Evolutionary conservation across 1,140 invertebrate species (phyloP).

Genomic region (Hycleus cichorii): DNA sequence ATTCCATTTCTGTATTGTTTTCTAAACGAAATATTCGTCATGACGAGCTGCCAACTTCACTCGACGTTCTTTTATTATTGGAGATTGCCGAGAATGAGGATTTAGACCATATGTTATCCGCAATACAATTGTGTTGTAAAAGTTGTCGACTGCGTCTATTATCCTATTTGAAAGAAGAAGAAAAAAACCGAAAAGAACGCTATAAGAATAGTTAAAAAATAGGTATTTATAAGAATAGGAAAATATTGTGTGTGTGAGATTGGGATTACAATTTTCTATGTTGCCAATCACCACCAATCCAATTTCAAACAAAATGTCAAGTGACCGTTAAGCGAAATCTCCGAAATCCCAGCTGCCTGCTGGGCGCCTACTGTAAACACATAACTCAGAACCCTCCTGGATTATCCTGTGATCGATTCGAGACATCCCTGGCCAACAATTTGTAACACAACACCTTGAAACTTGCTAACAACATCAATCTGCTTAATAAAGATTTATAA

Average conservation of each 20-base stretch:
- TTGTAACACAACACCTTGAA: conserved; percentile 11
- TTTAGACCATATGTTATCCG: conserved; percentile 23
- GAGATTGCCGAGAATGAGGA: conserved; percentile 20
- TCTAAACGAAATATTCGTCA: conserved; percentile 27
- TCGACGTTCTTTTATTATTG: conserved; percentile 22
- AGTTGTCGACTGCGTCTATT: conserved; percentile 2
- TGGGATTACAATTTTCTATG: not conserved
- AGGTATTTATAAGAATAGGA: no score
- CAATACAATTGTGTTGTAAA: conserved; percentile 21
- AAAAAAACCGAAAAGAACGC: no score
- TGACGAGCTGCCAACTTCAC: conserved; percentile 29
- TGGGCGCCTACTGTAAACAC: conserved; percentile 17
- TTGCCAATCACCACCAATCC: conserved; percentile 15
- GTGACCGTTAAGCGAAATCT: conserved; percentile 26
- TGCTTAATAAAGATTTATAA: not conserved
- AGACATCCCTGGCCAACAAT: conserved; percentile 15
- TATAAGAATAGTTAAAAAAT: no score
- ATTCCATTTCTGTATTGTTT: conserved; percentile 29
- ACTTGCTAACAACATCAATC: not conserved
- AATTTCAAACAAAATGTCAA: conserved; percentile 26
- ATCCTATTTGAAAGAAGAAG: no score
- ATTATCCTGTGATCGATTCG: conserved; percentile 25
- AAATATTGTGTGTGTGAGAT: no score
- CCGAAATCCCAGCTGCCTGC: conserved; percentile 17
- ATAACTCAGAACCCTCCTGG: conserved; percentile 22